Conservation (phyloP, 2,113 vertebrate genomes). For the Semnornis frantzii region DNA sequence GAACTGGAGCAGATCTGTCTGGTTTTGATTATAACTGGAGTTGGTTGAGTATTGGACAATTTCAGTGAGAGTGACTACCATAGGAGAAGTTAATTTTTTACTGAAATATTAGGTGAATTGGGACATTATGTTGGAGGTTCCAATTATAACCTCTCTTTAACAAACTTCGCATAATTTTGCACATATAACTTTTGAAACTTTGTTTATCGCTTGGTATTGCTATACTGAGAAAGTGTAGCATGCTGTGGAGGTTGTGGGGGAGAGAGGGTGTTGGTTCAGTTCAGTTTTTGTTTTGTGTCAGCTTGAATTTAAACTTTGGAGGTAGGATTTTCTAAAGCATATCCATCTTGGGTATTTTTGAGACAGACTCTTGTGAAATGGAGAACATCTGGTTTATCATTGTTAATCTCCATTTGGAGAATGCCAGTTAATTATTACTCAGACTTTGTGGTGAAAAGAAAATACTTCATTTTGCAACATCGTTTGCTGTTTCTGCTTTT, state of each 20-base stretch:
- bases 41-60: background rate
- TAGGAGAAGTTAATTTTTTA: background rate
- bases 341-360: constrained; percentile 24
- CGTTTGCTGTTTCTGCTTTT: background rate
- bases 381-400: constrained; percentile 3
- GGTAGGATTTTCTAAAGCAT: constrained; percentile 7
- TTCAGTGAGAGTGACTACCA: background rate
- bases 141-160: background rate
- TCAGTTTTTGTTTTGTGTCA: background rate
- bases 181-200: background rate
- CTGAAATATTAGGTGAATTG: background rate
- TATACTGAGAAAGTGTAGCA: background rate
- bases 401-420: constrained; percentile 18
- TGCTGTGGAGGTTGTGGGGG: background rate
- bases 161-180: background rate
- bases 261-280: background rate
- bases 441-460: constrained; percentile 16
- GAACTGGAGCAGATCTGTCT: constrained; percentile 18
- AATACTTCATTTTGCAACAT: background rate
- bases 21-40: constrained; percentile 40
- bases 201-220: background rate
- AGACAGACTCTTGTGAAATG: constrained; percentile 2
- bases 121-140: background rate
- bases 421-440: background rate
- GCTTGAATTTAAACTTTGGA: constrained; percentile 3